Evolutionary conservation across 92 coral and sea anemone species (phyloP).

Genomic region (Palythoa caribaeorum): DNA sequence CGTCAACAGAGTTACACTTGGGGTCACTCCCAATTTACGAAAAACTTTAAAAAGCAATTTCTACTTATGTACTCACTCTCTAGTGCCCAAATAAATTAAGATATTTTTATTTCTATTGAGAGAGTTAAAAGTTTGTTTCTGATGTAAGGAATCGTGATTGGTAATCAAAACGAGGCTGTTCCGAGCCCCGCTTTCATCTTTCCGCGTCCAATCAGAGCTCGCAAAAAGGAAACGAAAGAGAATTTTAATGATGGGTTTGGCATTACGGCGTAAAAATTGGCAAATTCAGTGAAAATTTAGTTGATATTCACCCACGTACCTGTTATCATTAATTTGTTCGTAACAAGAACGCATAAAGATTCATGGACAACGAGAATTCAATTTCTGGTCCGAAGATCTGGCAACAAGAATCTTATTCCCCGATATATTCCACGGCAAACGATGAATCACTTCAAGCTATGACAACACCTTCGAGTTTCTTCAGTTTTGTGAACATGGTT

Average conservation of each 20-base stretch:
- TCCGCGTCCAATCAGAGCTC: slow-evolving; percentile 24
- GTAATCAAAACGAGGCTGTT: background rate
- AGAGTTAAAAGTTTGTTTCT: background rate
- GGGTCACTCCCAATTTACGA: background rate
- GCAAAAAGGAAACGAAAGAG: background rate
- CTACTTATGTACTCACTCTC: background rate
- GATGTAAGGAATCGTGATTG: background rate
- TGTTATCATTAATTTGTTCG: background rate
- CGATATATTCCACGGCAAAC: background rate
- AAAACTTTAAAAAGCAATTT: background rate
- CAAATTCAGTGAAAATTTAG: background rate
- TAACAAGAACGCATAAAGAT: background rate
- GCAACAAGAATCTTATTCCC: slow-evolving; percentile 32
- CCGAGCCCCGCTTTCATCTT: background rate
- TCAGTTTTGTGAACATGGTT: slow-evolving; percentile 33
- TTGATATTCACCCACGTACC: background rate
- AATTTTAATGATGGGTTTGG: slow-evolving; percentile 10
- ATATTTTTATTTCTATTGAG: background rate
- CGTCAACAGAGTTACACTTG: background rate
- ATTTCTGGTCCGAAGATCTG: background rate
- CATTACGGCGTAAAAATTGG: background rate
- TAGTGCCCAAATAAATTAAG: background rate
- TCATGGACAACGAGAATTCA: slow-evolving; percentile 20
- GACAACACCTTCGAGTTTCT: slow-evolving; percentile 4
- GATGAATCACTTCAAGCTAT: slow-evolving; percentile 19